Percentiles rank a stretch among this genome's conserved stretches.
Conservation (phyloP, 1,140 invertebrate species). For the Drosophila melanica region DNA sequence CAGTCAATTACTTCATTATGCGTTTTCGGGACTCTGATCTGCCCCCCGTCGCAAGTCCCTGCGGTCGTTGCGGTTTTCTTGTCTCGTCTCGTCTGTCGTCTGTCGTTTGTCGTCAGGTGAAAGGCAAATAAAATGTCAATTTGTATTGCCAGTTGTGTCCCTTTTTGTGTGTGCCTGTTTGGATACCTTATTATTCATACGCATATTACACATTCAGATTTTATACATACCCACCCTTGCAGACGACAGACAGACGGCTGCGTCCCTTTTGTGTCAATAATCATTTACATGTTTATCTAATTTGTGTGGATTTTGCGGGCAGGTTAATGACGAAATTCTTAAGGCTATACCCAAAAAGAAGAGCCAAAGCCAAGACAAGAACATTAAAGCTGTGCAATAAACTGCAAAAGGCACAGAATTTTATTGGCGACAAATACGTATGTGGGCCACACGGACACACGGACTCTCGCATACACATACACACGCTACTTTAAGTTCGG, state of each 20-base stretch:
- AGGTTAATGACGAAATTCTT: constrained; percentile 23
- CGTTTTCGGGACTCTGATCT: constrained; percentile 37
- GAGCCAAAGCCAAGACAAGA: constrained; percentile 6
- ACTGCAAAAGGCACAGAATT: constrained; percentile 38
- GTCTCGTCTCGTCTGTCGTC: constrained; percentile 42
- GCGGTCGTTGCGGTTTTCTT: not conserved
- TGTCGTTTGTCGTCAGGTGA: constrained; percentile 71
- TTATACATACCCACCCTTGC: constrained; percentile 42
- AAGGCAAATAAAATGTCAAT: constrained; percentile 81
- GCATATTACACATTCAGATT: constrained; percentile 74
- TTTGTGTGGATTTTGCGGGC: constrained; percentile 55
- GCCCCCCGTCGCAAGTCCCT: not conserved
- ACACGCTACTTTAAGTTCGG: constrained; percentile 46
- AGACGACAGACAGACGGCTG: not conserved
- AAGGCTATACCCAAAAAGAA: constrained; percentile 8
- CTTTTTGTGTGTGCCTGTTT: constrained; percentile 46
- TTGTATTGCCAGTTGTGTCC: constrained; percentile 75
- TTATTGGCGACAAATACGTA: constrained; percentile 33
- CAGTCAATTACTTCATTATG: constrained; percentile 74
- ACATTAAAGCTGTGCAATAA: constrained; percentile 44
- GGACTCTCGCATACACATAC: not conserved
- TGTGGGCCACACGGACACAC: constrained; percentile 43
- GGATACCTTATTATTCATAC: constrained; percentile 71
- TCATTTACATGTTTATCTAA: constrained; percentile 79
- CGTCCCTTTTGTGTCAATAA: constrained; percentile 70